Evolutionary conservation across 2,113 vertebrate genomes (phyloP).

Genomic region (Halcyon senegalensis): DNA sequence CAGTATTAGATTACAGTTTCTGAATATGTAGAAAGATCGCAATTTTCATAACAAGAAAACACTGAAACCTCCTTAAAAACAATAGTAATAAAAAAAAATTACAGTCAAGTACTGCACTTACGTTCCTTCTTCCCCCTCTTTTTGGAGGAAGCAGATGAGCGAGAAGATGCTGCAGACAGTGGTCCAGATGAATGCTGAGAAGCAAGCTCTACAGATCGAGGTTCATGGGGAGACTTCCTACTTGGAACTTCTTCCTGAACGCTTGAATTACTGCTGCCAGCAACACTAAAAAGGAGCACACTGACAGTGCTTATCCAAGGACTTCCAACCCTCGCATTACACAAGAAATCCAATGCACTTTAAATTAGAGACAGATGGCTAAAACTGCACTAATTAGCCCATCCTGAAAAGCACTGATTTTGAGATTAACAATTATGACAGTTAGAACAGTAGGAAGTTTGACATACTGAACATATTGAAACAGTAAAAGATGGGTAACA

Average conservation of each 20-base stretch:
- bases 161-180: conserved; percentile 81
- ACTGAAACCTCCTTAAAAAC: background rate
- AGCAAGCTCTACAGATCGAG: conserved; percentile 54
- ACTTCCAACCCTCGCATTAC: background rate
- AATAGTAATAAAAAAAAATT: background rate
- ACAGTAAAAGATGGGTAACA: background rate
- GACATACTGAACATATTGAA: background rate
- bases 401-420: background rate
- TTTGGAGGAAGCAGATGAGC: conserved; percentile 80
- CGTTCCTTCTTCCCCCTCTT: conserved; percentile 80
- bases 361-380: background rate
- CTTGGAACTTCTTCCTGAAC: conserved; percentile 80
- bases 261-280: conserved; percentile 73
- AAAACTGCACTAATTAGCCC: background rate
- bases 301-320: background rate
- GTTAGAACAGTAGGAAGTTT: background rate
- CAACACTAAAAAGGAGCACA: conserved; percentile 45
- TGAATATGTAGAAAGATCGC: background rate
- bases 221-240: conserved; percentile 74
- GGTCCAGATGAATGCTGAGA: conserved; percentile 79
- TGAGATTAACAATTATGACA: background rate
- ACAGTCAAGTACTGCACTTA: conserved; percentile 50
- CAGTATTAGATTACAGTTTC: background rate
- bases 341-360: background rate
- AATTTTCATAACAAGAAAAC: background rate